Evolutionary conservation across 92 coral and sea anemone genomes (phyloP).

Genomic region (Bergia sp.): DNA sequence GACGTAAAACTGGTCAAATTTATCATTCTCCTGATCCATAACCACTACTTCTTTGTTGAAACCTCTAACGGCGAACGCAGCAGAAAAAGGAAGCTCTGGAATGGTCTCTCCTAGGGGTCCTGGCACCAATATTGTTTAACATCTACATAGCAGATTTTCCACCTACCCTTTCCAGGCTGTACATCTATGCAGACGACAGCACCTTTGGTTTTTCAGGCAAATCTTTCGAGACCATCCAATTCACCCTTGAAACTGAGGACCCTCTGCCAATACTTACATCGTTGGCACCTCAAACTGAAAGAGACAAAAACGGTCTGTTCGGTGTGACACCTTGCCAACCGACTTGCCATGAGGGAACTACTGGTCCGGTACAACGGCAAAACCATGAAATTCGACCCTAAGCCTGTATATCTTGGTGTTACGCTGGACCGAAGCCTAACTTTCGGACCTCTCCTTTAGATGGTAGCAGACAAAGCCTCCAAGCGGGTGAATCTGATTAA

Average conservation of each 20-base stretch:
- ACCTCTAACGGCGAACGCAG: conserved; percentile 54
- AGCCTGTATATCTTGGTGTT: conserved; percentile 14
- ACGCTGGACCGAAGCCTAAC: conserved; percentile 22
- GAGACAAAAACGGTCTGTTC: conserved; percentile 43
- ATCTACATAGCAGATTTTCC: conserved; percentile 50
- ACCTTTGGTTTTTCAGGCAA: conserved; percentile 3
- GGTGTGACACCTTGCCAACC: conserved; percentile 19
- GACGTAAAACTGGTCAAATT: conserved; percentile 32
- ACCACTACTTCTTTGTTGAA: conserved; percentile 45
- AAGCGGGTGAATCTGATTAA: conserved; percentile 19
- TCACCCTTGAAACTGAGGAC: conserved; percentile 24
- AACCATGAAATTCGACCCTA: conserved; percentile 18
- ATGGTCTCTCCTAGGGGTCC: conserved; percentile 19
- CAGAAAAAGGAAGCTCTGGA: conserved; percentile 27
- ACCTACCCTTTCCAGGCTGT: conserved; percentile 19
- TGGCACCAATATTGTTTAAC: conserved; percentile 43
- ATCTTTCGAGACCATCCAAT: conserved; percentile 10
- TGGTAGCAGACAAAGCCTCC: conserved; percentile 6
- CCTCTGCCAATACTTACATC: conserved; percentile 4
- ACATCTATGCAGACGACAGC: conserved; percentile 41
- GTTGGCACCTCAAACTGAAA: conserved; percentile 22
- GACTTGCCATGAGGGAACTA: neutral
- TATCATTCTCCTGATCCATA: conserved; percentile 41
- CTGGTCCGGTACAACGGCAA: conserved; percentile 5
- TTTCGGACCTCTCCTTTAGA: conserved; percentile 5